Conservation (phyloP, 2,888 invertebrate species). For the Nesidiocoris tenuis region DNA sequence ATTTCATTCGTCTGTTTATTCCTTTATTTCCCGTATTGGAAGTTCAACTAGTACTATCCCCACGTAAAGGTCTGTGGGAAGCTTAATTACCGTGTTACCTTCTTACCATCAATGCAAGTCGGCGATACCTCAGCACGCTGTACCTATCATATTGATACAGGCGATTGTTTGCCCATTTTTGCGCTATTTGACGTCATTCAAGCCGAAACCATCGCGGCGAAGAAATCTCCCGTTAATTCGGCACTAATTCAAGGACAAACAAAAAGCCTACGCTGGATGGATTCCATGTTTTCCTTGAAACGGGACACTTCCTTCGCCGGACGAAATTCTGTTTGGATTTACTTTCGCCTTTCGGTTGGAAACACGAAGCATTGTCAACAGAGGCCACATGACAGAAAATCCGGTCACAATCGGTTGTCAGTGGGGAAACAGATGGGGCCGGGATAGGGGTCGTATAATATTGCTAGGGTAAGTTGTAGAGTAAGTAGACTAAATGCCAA, state of each 20-base stretch:
- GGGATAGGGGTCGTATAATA: not conserved
- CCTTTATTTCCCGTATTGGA: too few relatives aligned
- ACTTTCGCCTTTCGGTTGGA: not conserved
- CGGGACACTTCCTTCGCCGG: not conserved
- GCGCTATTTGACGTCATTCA: not conserved
- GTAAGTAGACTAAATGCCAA: too few relatives aligned
- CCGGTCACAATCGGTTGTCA: not conserved
- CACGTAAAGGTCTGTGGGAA: too few relatives aligned
- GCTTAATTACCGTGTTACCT: too few relatives aligned
- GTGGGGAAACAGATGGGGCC: not conserved
- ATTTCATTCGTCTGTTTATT: too few relatives aligned
- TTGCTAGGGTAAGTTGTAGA: too few relatives aligned
- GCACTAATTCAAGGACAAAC: constrained; percentile 11
- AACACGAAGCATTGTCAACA: constrained; percentile 5
- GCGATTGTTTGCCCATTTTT: too few relatives aligned
- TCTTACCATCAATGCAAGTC: too few relatives aligned
- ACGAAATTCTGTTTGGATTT: constrained; percentile 9
- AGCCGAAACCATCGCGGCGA: not conserved
- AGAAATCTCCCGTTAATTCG: not conserved
- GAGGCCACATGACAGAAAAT: not conserved
- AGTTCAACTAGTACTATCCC: too few relatives aligned
- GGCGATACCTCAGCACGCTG: too few relatives aligned
- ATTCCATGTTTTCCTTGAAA: constrained; percentile 1
- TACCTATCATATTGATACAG: too few relatives aligned
- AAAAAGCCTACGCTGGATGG: not conserved